A percentile compares a stretch with the other conserved stretches of the same genome.
These are phyloP conservation scores for Trochalopteron elliotii DNA, from an alignment of 2,113 vertebrate species.

Conservation along the genomic window DNA sequence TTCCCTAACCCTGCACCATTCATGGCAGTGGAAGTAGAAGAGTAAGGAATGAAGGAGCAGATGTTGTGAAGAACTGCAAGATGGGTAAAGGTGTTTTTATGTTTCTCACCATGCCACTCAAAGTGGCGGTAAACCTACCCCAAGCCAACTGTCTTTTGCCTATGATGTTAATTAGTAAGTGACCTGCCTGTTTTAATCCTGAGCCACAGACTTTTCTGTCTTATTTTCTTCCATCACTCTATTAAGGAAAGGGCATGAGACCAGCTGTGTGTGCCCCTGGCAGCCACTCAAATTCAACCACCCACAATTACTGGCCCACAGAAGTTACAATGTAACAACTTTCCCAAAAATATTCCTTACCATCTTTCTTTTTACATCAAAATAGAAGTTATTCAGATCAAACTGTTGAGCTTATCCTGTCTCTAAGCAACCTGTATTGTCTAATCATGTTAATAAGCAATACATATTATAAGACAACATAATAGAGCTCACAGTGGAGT, in stretches of 20 bases:
- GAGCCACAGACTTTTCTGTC: background rate
- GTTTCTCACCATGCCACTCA: background rate
- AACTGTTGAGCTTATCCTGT: background rate
- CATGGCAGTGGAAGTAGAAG: background rate
- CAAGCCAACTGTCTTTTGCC: background rate
- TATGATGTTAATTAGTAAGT: background rate
- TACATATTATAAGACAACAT: background rate
- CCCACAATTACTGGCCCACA: background rate
- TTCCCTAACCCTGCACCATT: background rate
- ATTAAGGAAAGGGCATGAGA: accelerated
- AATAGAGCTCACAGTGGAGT: background rate
- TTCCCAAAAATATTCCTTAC: background rate
- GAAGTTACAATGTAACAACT: background rate
- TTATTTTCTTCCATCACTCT: background rate
- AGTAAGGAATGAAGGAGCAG: background rate
- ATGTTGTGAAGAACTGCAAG: background rate
- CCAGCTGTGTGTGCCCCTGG: accelerated
- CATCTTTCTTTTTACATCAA: background rate
- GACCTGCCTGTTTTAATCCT: accelerated
- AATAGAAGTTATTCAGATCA: background rate
- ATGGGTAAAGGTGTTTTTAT: background rate
- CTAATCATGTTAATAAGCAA: background rate
- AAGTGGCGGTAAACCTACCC: background rate
- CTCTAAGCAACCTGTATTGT: background rate
- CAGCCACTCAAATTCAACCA: background rate